A percentile compares a stretch with the other conserved stretches of the same genome.
Evolutionary conservation across 2,888 invertebrate genomes (phyloP).

Genomic region (Campopleginae sp.): DNA sequence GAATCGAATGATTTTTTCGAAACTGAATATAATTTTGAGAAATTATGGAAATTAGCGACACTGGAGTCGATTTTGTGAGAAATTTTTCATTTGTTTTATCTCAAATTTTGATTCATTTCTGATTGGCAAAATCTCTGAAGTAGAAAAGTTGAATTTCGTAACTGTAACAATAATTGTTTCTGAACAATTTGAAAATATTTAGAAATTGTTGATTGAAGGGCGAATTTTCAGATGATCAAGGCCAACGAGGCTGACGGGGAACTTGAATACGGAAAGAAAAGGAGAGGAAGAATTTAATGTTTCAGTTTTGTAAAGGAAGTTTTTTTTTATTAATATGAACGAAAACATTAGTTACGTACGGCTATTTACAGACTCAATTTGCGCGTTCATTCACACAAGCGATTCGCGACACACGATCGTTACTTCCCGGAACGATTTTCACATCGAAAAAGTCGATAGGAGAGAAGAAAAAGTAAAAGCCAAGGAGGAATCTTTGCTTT

Average conservation of each 20-base stretch:
- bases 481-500: neutral
- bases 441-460: slow-evolving; percentile 12
- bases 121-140: too few relatives aligned
- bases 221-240: neutral
- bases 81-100: too few relatives aligned
- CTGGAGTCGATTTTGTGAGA: too few relatives aligned
- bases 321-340: slow-evolving; percentile 73
- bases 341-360: slow-evolving; percentile 67
- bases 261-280: slow-evolving; percentile 19
- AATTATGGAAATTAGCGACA: too few relatives aligned
- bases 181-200: too few relatives aligned
- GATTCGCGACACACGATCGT: slow-evolving; percentile 45
- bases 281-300: slow-evolving; percentile 6
- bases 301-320: slow-evolving; percentile 73
- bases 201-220: too few relatives aligned
- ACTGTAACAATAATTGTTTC: too few relatives aligned
- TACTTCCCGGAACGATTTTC: slow-evolving; percentile 4
- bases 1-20: too few relatives aligned
- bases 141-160: too few relatives aligned
- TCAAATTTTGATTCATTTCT: too few relatives aligned
- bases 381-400: slow-evolving; percentile 57
- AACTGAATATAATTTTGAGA: too few relatives aligned
- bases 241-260: neutral
- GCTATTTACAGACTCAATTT: slow-evolving; percentile 65
- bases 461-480: slow-evolving; percentile 6